Percentiles rank a stretch among this genome's conserved stretches.
Evolutionary conservation across 2,888 invertebrate species (phyloP).

Genomic region (Autographa gamma): DNA sequence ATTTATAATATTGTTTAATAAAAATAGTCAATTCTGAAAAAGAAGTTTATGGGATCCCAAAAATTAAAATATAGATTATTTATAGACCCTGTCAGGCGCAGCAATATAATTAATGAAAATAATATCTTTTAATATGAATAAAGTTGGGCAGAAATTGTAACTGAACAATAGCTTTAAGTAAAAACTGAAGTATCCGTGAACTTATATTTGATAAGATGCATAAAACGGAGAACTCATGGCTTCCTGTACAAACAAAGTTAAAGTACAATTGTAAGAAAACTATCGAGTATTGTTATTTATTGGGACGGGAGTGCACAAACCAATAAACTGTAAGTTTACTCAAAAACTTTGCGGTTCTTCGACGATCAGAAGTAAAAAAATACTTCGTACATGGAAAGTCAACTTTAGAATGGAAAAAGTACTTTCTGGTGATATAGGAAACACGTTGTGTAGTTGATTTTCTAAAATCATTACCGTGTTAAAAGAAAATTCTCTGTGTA

Average conservation of each 20-base stretch:
- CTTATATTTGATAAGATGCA: neutral
- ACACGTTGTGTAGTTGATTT: too few relatives aligned
- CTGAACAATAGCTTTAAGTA: too few relatives aligned
- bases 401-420: conserved; percentile 14
- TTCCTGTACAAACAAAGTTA: conserved; percentile 10
- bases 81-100: too few relatives aligned
- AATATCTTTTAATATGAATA: too few relatives aligned
- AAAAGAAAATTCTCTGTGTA: neutral
- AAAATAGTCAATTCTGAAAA: too few relatives aligned
- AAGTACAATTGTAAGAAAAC: conserved; percentile 49
- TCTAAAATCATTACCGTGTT: too few relatives aligned
- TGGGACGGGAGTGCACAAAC: conserved; percentile 67
- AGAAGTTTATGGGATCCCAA: too few relatives aligned
- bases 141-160: too few relatives aligned
- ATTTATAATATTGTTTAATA: too few relatives aligned
- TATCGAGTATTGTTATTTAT: conserved; percentile 56
- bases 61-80: too few relatives aligned
- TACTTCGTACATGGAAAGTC: conserved; percentile 3
- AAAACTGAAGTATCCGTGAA: neutral
- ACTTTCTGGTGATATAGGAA: too few relatives aligned
- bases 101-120: too few relatives aligned
- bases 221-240: neutral
- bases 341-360: conserved; percentile 58
- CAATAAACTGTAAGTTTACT: conserved; percentile 73
- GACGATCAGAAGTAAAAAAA: conserved; percentile 52